phyloP scores from a whole-genome alignment of 2,113 vertebrate species.

The Struthidea cinerea region DNA sequence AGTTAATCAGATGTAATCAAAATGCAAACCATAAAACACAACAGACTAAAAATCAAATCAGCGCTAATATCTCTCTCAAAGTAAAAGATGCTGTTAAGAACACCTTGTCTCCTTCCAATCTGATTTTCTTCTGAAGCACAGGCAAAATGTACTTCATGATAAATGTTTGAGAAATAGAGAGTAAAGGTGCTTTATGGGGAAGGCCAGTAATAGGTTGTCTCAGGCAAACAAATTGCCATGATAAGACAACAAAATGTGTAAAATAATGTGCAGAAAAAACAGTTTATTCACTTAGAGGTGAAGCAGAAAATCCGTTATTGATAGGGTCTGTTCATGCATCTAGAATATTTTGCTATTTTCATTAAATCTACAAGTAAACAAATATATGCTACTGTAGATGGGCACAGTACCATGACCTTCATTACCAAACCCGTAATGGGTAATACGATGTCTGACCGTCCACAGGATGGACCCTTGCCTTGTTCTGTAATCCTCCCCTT shows the following conservation, averaged over 20 bases:
- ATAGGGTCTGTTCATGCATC: not conserved
- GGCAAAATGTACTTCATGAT: not conserved
- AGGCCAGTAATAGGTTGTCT: not conserved
- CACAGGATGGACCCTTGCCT: fast-evolving
- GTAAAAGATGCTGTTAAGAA: not conserved
- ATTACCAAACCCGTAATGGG: not conserved
- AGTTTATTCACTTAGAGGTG: not conserved
- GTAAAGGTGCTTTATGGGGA: not conserved
- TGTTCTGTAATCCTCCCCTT: not conserved
- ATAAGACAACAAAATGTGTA: not conserved
- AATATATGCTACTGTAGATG: fast-evolving
- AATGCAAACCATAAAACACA: slow-evolving; percentile 1
- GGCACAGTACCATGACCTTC: not conserved
- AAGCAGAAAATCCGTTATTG: not conserved
- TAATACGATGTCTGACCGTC: fast-evolving
- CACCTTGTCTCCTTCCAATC: not conserved
- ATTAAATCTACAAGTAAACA: not conserved
- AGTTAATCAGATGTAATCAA: slow-evolving; percentile 22
- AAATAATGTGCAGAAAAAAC: not conserved
- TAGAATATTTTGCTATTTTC: not conserved
- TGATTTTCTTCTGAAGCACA: not conserved
- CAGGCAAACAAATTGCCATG: not conserved
- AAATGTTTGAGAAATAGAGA: not conserved
- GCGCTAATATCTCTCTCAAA: not conserved
- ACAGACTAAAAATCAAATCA: slow-evolving; percentile 17